Evolutionary conservation across 2,888 invertebrate genomes (phyloP), one percentile per base, ranked within the genome.

Genomic region (Hermaeophaga mercurialis): DNA sequence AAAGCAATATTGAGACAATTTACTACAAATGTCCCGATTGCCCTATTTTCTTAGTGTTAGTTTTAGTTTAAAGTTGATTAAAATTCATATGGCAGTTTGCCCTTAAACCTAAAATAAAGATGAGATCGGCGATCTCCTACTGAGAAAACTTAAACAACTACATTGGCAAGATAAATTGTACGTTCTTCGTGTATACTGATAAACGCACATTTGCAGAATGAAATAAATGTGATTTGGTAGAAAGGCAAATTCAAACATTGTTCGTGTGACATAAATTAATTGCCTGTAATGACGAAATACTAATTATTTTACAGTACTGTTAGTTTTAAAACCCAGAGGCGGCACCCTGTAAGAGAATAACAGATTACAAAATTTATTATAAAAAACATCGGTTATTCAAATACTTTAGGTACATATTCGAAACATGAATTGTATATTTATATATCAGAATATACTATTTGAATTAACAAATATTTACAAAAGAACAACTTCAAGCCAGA

Each of bases 201-300:
- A 47, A 34, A 47, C 36, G 34, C 47, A 47, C 34, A 47, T 47
- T 34, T 19, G 34, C 46, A 47, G 22, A n/a, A 34, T 34, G 36
- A 47, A 34, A 47, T 47, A 47, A 47, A 47, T 47, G 34, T 36
- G 47, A 47, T 47, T 36, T 47, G 34, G 34, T 47, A 5, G 14
- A 9, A 36, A 36, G 47, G 36, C 36, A 47, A 47, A 47, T 47
- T 34, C 5, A 34, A 36, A 36, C 47, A 36, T 47, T 47, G 34
- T 15, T n/a, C 15, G 24, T 34, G 24, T 24, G 47, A 47, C 47
- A 24, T 14, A n/a, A 36, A 47, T 47, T 47, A 47, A 47, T 47
- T 22, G 22, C 14, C 9, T 12, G 15, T 47, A 22, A 47, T 36
- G 34, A 47, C 28, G 47, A 47, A 34, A 47, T 36, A 47, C 45